Conservation (phyloP, 1,140 invertebrate species). For the Formica selysi region DNA sequence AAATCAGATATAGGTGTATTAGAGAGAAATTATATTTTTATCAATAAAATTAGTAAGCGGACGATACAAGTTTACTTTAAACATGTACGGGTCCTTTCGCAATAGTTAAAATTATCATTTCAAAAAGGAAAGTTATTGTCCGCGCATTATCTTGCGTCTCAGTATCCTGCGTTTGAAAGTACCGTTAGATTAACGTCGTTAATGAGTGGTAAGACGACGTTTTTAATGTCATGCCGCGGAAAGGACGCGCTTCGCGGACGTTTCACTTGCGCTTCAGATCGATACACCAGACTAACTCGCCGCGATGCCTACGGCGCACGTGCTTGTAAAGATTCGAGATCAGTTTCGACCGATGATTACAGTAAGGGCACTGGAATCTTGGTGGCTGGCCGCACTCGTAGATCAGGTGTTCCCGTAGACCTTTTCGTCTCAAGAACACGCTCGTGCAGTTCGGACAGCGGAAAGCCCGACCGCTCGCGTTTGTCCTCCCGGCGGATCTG, state of each 20-base stretch:
- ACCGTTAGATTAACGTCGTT: neutral
- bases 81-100: neutral
- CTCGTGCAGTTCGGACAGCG: slow-evolving; percentile 66
- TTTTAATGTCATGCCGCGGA: neutral
- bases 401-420: slow-evolving; percentile 81
- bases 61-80: neutral
- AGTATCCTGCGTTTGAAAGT: neutral
- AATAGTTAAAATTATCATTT: neutral
- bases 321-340: slow-evolving; percentile 74
- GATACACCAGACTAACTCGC: slow-evolving; percentile 60
- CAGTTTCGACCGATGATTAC: slow-evolving; percentile 75
- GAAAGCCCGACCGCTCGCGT: neutral
- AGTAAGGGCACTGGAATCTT: slow-evolving; percentile 84
- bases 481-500: neutral
- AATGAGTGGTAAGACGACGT: neutral
- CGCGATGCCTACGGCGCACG: slow-evolving; percentile 77
- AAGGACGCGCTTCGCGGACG: slow-evolving; percentile 6
- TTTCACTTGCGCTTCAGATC: slow-evolving; percentile 55
- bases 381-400: slow-evolving; percentile 84
- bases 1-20: neutral
- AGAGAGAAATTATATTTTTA: neutral
- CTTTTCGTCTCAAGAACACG: slow-evolving; percentile 64
- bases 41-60: neutral
- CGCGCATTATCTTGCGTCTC: neutral
- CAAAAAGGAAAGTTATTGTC: neutral